These are phyloP conservation scores for Tolmerus cingulatus DNA, from an alignment of 2,888 invertebrate species.

Conservation along the genomic window DNA sequence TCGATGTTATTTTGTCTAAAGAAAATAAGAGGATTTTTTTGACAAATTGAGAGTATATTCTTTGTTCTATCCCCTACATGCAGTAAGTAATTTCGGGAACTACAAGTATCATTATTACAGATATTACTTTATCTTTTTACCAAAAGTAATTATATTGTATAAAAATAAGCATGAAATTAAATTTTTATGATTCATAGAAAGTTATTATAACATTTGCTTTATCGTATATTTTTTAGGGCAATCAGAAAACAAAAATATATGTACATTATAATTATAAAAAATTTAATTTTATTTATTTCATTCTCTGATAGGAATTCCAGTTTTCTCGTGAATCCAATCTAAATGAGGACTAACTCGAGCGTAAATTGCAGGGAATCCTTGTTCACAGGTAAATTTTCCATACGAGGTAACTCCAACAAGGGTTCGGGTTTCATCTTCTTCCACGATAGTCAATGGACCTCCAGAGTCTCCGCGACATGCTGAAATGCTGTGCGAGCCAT, in stretches of 20 bases:
- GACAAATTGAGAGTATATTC: too few species aligned
- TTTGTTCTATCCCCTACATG: too few species aligned
- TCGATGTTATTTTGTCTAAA: too few species aligned
- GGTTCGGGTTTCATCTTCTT: not conserved
- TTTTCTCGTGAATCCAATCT: slow-evolving; percentile 41
- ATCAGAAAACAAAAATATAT: not conserved
- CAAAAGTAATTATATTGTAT: too few species aligned
- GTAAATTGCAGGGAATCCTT: slow-evolving; percentile 34
- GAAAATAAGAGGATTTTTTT: too few species aligned
- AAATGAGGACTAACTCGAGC: slow-evolving; percentile 39
- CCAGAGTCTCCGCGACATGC: slow-evolving; percentile 58
- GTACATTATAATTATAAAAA: not conserved
- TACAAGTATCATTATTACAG: too few species aligned
- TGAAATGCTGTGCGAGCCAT: slow-evolving; percentile 54
- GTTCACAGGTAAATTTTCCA: slow-evolving; percentile 37
- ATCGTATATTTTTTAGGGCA: not conserved
- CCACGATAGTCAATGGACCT: slow-evolving; percentile 38
- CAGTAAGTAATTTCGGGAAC: too few species aligned
- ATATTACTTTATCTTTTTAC: too few species aligned
- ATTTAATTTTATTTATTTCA: not conserved
- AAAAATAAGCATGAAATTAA: too few species aligned
- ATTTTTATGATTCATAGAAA: too few species aligned
- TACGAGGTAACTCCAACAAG: slow-evolving; percentile 43
- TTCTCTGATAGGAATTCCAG: slow-evolving; percentile 10
- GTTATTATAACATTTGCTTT: too few species aligned